A percentile compares a stretch with the other conserved stretches of the same genome.
Evolutionary conservation across 1,140 invertebrate species (phyloP).

Genomic region (Anthonomus grandis): DNA sequence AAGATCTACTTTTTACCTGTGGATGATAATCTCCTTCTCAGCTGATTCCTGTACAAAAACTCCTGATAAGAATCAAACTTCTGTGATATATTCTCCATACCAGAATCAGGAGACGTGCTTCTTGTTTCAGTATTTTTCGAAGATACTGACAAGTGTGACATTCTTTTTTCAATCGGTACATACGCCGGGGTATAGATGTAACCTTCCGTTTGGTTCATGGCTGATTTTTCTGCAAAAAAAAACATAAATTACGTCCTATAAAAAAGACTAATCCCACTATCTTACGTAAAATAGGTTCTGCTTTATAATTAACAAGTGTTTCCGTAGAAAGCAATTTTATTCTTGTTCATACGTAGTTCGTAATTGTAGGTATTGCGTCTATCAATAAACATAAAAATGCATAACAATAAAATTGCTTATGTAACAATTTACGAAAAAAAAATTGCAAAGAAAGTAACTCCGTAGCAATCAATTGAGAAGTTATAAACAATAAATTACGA

Average conservation of each 20-base stretch:
- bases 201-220: slow-evolving; percentile 10
- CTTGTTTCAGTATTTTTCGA: slow-evolving; percentile 40
- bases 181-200: slow-evolving; percentile 12
- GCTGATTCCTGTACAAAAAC: slow-evolving; percentile 37
- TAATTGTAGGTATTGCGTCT: too few species aligned
- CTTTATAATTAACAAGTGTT: too few species aligned
- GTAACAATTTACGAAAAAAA: too few species aligned
- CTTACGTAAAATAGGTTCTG: too few species aligned
- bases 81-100: slow-evolving; percentile 37
- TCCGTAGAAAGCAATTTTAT: too few species aligned
- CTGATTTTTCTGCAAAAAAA: slow-evolving; percentile 2
- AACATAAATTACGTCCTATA: neutral
- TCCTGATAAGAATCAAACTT: slow-evolving; percentile 46
- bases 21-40: slow-evolving; percentile 29
- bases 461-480: too few species aligned
- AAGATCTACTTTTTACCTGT: slow-evolving; percentile 12
- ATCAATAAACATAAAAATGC: too few species aligned
- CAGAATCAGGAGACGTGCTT: slow-evolving; percentile 28
- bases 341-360: too few species aligned
- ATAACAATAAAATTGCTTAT: too few species aligned
- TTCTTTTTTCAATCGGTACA: slow-evolving; percentile 35
- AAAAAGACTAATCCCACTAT: neutral
- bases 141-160: slow-evolving; percentile 39
- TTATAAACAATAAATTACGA: too few species aligned
- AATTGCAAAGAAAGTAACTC: too few species aligned